Evolutionary conservation across 2,797 vertebrate genomes (phyloP).

Genomic region (Syngnathus rostellatus): DNA sequence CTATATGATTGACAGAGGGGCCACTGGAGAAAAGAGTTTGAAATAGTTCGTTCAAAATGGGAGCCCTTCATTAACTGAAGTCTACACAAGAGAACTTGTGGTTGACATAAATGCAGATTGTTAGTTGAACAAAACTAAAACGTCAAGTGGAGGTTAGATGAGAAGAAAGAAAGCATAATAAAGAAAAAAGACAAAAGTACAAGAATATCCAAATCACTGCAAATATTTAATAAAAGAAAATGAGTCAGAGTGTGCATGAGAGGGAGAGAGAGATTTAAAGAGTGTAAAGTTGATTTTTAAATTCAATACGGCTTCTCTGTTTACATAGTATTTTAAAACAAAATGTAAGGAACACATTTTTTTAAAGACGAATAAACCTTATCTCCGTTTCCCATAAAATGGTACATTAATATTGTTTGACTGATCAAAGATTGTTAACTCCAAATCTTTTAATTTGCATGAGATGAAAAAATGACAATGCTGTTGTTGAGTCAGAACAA

Average conservation of each 20-base stretch:
- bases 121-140: neutral
- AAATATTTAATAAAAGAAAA: neutral
- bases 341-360: no score
- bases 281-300: no score
- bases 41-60: neutral
- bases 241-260: no score
- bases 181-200: no score
- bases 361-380: no score
- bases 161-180: neutral
- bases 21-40: neutral
- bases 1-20: neutral
- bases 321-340: no score
- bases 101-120: neutral
- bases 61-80: neutral
- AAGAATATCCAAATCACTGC: no score
- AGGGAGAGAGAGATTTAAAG: no score
- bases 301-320: no score
- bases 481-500: neutral
- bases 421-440: neutral
- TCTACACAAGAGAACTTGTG: neutral
- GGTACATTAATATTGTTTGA: neutral
- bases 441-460: neutral
- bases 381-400: neutral
- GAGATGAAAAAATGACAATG: neutral
- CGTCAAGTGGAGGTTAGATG: neutral